These are phyloP conservation scores for Pongo pygmaeus DNA, from an alignment of 2,113 vertebrate species.

Conservation along the genomic window DNA sequence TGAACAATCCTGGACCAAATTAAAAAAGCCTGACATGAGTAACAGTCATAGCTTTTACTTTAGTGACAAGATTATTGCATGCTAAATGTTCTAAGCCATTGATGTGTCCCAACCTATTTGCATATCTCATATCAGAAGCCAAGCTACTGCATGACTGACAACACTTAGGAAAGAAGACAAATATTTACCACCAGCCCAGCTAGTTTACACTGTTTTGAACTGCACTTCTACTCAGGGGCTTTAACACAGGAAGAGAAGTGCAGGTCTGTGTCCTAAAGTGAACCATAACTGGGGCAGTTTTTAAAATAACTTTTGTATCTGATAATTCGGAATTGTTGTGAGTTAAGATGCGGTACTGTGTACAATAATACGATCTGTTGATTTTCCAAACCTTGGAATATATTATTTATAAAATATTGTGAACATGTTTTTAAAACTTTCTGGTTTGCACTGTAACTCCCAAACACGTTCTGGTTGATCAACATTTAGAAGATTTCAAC, in stretches of 20 bases:
- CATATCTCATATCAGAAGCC: not conserved
- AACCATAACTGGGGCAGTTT: not conserved
- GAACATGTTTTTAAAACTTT: not conserved
- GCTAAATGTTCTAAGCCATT: not conserved
- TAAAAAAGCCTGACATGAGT: not conserved
- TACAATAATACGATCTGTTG: not conserved
- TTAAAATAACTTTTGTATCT: not conserved
- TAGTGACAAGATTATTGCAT: not conserved
- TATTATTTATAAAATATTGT: not conserved
- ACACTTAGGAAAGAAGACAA: not conserved
- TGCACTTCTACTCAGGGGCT: not conserved
- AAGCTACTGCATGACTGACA: not conserved
- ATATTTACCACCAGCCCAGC: not conserved
- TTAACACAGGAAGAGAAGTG: not conserved
- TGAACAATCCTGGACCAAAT: not conserved
- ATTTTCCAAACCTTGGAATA: not conserved
- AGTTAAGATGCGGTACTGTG: not conserved
- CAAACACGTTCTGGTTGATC: not conserved
- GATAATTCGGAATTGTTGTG: not conserved
- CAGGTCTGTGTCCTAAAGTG: not conserved
- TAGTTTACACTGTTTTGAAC: not conserved
- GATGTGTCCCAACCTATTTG: not conserved
- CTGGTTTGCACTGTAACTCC: not conserved
- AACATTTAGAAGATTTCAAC: not conserved
- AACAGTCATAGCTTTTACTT: not conserved